These are phyloP conservation scores for Asarcornis scutulata DNA, from an alignment of 2,113 vertebrate genomes.

Conservation along the genomic window DNA sequence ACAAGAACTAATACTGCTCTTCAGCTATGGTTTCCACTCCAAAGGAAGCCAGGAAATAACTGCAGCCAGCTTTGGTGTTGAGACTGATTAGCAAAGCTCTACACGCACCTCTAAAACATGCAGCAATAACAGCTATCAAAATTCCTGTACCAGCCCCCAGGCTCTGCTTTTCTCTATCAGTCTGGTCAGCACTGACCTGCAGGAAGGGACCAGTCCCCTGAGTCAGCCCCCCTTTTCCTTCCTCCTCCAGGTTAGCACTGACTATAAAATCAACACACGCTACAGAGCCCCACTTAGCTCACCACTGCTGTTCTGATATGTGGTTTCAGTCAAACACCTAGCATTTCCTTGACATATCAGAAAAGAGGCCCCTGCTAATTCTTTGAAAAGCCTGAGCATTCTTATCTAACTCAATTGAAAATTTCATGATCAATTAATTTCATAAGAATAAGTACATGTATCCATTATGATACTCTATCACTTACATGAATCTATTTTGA, in stretches of 20 bases:
- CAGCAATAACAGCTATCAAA: neutral
- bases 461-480: neutral
- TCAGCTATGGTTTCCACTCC: neutral
- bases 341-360: neutral
- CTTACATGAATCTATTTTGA: neutral
- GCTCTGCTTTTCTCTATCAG: neutral
- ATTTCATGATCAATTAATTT: neutral
- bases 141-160: neutral
- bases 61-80: fast-evolving
- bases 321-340: neutral
- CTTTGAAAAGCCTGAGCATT: neutral
- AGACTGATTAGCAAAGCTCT: neutral
- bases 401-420: neutral
- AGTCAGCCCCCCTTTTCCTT: conserved; percentile 21
- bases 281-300: neutral
- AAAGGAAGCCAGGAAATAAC: neutral
- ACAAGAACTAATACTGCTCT: neutral
- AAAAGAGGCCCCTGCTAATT: neutral
- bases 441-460: neutral
- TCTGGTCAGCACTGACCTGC: neutral
- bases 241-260: neutral
- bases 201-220: conserved; percentile 3
- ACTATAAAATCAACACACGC: neutral
- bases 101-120: neutral
- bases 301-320: neutral